Percentiles rank a stretch among this genome's conserved stretches.
Evolutionary conservation across 1,140 invertebrate genomes (phyloP).

Genomic region (Megalonaias nervosa): DNA sequence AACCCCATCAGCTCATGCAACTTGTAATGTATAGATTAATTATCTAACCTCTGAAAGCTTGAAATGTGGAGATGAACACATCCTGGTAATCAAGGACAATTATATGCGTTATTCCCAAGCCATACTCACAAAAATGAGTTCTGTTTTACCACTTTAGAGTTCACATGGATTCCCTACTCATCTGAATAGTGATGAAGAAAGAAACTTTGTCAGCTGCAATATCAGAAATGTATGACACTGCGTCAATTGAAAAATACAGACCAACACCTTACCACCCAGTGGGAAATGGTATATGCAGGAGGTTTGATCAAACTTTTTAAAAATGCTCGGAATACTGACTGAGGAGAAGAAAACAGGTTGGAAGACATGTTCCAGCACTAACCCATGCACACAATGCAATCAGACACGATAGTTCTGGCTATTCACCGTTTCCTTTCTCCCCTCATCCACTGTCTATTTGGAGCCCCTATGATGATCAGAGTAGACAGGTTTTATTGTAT

Average conservation of each 20-base stretch:
- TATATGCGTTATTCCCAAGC: conserved; percentile 24
- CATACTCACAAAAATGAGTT: conserved; percentile 25
- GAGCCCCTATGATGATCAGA: too few species aligned
- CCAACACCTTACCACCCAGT: conserved; percentile 48
- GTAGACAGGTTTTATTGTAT: too few species aligned
- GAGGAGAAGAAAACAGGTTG: conserved; percentile 34
- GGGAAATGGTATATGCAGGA: conserved; percentile 38
- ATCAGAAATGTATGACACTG: conserved; percentile 34
- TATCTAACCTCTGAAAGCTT: conserved; percentile 29
- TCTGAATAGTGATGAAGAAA: conserved; percentile 64
- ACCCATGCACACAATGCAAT: conserved; percentile 39
- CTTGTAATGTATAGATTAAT: conserved; percentile 32
- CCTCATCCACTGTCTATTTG: too few species aligned
- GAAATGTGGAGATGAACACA: conserved; percentile 24
- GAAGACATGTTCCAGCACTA: conserved; percentile 31
- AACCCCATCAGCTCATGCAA: conserved; percentile 20
- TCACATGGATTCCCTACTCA: conserved; percentile 31
- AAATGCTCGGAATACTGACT: conserved; percentile 49
- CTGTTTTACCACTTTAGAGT: conserved; percentile 17
- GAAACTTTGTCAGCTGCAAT: conserved; percentile 41
- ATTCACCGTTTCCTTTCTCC: conserved; percentile 4
- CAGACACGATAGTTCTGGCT: conserved; percentile 20
- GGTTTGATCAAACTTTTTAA: conserved; percentile 41
- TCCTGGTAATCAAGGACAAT: conserved; percentile 30
- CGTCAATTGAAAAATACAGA: conserved; percentile 31